These are phyloP conservation scores for Rhinichthys osculus DNA, from an alignment of 2,797 vertebrate species.

Conservation along the genomic window DNA sequence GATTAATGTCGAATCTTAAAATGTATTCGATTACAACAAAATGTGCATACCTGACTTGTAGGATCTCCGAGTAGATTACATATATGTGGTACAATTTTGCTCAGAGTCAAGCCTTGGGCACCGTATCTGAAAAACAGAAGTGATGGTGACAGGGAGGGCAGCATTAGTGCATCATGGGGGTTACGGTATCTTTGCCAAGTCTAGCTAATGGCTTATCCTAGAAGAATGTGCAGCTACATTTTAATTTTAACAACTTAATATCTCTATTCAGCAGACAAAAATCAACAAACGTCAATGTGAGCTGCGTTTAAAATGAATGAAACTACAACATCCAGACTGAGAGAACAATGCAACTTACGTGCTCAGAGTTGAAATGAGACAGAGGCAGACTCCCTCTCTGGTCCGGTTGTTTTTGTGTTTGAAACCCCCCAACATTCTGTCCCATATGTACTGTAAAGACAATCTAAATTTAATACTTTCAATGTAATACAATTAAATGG, in stretches of 20 bases:
- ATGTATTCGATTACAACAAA: constrained; percentile 5
- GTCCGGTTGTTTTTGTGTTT: constrained; percentile 99
- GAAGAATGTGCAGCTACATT: neutral
- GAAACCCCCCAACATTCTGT: constrained; percentile 96
- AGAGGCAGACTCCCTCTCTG: constrained; percentile 96
- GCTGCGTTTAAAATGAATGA: neutral
- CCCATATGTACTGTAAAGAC: constrained; percentile 89
- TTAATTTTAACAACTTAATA: neutral
- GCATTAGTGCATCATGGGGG: constrained; percentile 14
- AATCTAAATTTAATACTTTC: constrained; percentile 35
- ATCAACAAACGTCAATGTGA: neutral
- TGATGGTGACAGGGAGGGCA: neutral
- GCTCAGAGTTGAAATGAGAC: constrained; percentile 93
- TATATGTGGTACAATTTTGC: constrained; percentile 98
- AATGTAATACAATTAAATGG: constrained; percentile 19
- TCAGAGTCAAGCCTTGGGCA: constrained; percentile 95
- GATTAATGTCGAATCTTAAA: neutral
- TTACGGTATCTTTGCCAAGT: constrained; percentile 20
- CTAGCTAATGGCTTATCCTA: neutral
- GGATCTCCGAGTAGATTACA: constrained; percentile 97
- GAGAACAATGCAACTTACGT: constrained; percentile 76
- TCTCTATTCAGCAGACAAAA: neutral
- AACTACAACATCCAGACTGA: neutral
- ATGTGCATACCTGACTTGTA: constrained; percentile 88
- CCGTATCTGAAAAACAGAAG: constrained; percentile 83